Base-by-base conservation (phyloP, 2,797 vertebrate genomes). In the Lepilemur ruficaudatus region DNA sequence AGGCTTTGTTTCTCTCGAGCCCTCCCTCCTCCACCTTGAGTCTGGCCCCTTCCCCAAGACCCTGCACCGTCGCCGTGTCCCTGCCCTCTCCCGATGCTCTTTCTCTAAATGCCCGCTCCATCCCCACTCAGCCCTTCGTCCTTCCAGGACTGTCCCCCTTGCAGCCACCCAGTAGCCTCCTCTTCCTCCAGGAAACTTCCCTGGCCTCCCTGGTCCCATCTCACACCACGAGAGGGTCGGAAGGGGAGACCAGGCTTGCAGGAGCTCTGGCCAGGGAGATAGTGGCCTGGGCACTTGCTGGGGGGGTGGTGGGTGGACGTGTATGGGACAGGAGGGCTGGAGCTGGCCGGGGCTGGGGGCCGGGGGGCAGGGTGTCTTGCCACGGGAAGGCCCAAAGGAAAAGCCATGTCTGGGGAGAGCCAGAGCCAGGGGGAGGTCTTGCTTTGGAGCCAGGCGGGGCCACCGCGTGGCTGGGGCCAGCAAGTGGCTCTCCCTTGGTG, bases 401-500 rank as follows among this genome's bases (percentile, higher is more conserved):
- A 30, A 46, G 1, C 57, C 8, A 4, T 4, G 20, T 48, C 70
- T 25, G 13, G n/a, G n/a, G 32, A 30, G 1, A 1, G 41, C 41
- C 22, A 28, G 52, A 75, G 35, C n/a, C 65, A 3, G 7, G 25
- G 67, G 67, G 25, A 22, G 7, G 15, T 6, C 67, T 41, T 4
- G 22, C 30, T 11, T 35, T 41, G 57, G 9, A 75, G 57, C 70
- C 28, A 3, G 17, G 38, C 3, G 43, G 61, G n/a, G 41, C 35
- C n/a, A 1, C 48, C 0, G 0, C 5, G 30, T 7, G 46, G 57
- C 57, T 13, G 0, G 55, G 43, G 23, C 38, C 6, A n/a, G 22
- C 2, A 18, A 35, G 43, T 1, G 18, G 38, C 82, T 41, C 14
- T 25, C 12, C 28, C 7, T 20, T 0, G 5, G 43, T 22, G 9